Base-by-base conservation (phyloP, 2,888 invertebrate genomes). In the Ecdyonurus torrentis region DNA sequence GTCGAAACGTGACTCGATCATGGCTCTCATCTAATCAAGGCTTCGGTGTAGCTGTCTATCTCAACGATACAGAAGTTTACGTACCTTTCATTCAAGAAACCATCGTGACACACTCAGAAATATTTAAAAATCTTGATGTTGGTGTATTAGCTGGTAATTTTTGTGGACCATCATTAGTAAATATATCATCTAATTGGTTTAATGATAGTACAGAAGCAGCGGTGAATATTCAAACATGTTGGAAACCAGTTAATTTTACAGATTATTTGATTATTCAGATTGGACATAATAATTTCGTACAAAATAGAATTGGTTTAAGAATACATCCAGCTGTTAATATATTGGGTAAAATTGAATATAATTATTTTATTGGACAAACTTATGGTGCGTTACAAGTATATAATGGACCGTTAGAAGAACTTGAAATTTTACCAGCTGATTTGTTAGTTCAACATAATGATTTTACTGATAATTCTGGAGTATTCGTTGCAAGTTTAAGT, bases 101-200 rank as follows among this genome's bases (percentile, higher is more conserved):
- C 0, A 85, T 87, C 0, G 80, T 96, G 18, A 89, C 93, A 70
- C 90, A 92, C 73, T 91, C 91, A 0, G 85, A 87, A 72, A 85
- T 99, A 70, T 84, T 86, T 67, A 85, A 86, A 66, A 99, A 99
- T 74, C 77, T 88, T 5, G 91, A 94, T 71, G 83, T 87, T 37
- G 97, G 95, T 0, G 82, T 98, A 58, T 60, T 68, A 24, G 87
- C 97, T 67, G 96, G 97, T 1, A 99, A 99, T 74, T 95, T 86
- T 71, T 97, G 97, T 70, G 86, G 87, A 2, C 81, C 75, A 68
- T 69, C 74, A 58, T 85, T 87, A 77, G 85, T 96, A 1, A 97
- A 97, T 73, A 82, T 96, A n/a, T 93, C 91, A 1, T 89, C 89
- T n/a, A 94, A 92, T 72, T 83, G 80, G 74, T 93, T 97, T 73